Conservation (phyloP, 2,888 invertebrate species). For the Ormia ochracea region DNA sequence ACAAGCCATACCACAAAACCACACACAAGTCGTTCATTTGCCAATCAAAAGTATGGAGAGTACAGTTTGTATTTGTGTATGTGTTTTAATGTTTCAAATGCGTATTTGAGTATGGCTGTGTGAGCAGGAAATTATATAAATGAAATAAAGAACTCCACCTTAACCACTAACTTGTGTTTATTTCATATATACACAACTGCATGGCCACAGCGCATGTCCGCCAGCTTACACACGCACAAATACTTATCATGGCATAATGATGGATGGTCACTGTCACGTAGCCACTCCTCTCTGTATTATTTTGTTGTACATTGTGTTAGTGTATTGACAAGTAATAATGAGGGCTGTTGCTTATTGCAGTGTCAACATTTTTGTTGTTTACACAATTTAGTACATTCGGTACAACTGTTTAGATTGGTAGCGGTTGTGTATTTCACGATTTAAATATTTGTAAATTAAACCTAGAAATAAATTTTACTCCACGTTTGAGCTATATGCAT, state of each 20-base stretch:
- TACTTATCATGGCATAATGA: constrained; percentile 62
- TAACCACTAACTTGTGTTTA: constrained; percentile 47
- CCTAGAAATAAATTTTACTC: background rate
- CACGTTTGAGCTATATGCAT: too few relatives aligned
- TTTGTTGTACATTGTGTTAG: constrained; percentile 28
- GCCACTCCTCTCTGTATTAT: constrained; percentile 71
- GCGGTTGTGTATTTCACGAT: constrained; percentile 47
- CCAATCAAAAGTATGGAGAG: constrained; percentile 74
- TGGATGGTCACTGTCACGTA: constrained; percentile 68
- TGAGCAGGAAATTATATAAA: constrained; percentile 38
- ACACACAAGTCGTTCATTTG: constrained; percentile 58
- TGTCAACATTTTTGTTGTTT: constrained; percentile 43
- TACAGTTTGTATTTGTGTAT: constrained; percentile 38
- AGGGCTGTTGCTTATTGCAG: constrained; percentile 55
- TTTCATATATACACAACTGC: too few relatives aligned
- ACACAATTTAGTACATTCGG: constrained; percentile 73
- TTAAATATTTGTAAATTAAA: background rate
- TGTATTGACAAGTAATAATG: constrained; percentile 48
- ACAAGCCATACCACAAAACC: constrained; percentile 63
- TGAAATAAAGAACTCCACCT: constrained; percentile 68
- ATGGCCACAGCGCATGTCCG: constrained; percentile 69
- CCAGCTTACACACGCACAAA: constrained; percentile 20
- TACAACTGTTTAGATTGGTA: constrained; percentile 76
- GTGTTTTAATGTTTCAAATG: constrained; percentile 29
- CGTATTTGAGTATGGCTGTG: background rate